Base-by-base conservation (phyloP, 2,888 invertebrate species). In the Diarsia dahlii region DNA sequence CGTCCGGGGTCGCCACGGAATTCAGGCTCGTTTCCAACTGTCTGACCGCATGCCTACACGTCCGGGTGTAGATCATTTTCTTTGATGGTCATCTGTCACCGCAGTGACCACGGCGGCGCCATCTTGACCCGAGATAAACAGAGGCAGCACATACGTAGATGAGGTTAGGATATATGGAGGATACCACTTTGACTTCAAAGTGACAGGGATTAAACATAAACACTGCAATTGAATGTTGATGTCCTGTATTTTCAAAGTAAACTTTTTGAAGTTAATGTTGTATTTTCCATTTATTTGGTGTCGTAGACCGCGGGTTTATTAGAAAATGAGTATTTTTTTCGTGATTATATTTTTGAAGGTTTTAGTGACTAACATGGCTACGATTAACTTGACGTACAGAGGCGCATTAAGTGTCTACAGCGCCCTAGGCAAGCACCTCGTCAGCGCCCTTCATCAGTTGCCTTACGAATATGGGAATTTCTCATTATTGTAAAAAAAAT, bases 11-110 rank as follows among this genome's bases (percentile, higher is more conserved):
- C 12, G 56, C 71, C 39, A 13, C 23, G 78, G 80, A 68, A 80
- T 80, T 48, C 23, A 23, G 52, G 50, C 46, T 78, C 71, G n/a
- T 56, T 60, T 68, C 48, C 48, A 45, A 58, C 39, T 45, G 52
- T 63, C 34, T 58, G 62, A 58, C 82, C 78, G 52, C 78, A 77
- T 80, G 63, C 67, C 63, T 52, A 67, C 80, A 77, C 67, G 81
- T 70, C 48, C 12, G 65, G 69, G 15, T 46, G 66, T 71, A 71
- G 56, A 82, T 80, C 39, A 82, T 77, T 76, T 80, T 80, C 66
- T 77, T 80, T 71, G 71, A 67, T 52, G 58, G 67, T 58, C 48
- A 80, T 77, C 71, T 71, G 78, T 82, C 83, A 77, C 63, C 78
- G 63, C 58, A 12, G 34, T 18, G 39, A 64, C 71, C 52, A 18